phyloP scores from a whole-genome alignment of 2,888 invertebrate genomes.

The Aphidius colemani region DNA sequence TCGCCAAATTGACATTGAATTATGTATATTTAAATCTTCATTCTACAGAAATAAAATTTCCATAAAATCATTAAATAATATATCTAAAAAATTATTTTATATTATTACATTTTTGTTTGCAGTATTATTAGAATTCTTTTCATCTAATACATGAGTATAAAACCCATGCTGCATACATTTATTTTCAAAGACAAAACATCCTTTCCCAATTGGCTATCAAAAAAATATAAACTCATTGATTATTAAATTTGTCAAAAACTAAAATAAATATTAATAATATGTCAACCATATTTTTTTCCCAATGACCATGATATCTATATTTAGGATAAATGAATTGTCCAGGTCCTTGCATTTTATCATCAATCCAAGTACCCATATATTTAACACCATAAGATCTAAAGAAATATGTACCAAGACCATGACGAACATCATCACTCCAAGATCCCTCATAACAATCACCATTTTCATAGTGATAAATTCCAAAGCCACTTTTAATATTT shows the following conservation, averaged over 20 bases:
- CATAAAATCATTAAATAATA: not conserved
- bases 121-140: too few species aligned
- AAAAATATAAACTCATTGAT: conserved; percentile 13
- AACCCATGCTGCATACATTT: conserved; percentile 77
- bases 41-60: not conserved
- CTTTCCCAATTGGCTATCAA: conserved; percentile 69
- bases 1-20: conserved; percentile 67
- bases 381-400: conserved; percentile 67
- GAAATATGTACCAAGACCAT: conserved; percentile 79
- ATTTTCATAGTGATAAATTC: conserved; percentile 75
- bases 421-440: conserved; percentile 75
- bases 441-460: conserved; percentile 81
- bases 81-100: not conserved
- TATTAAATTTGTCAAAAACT: not conserved
- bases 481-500: conserved; percentile 74
- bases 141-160: conserved; percentile 61
- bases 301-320: conserved; percentile 73
- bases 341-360: conserved; percentile 75
- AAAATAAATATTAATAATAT: conserved; percentile 1
- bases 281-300: conserved; percentile 66
- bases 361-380: conserved; percentile 76
- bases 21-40: conserved; percentile 48
- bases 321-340: conserved; percentile 73
- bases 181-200: conserved; percentile 78
- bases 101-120: not conserved